phyloP scores from a whole-genome alignment of 30 jellyfish, hydroid and myxozoan species.

The Hydractinia symbiolongicarpus region DNA sequence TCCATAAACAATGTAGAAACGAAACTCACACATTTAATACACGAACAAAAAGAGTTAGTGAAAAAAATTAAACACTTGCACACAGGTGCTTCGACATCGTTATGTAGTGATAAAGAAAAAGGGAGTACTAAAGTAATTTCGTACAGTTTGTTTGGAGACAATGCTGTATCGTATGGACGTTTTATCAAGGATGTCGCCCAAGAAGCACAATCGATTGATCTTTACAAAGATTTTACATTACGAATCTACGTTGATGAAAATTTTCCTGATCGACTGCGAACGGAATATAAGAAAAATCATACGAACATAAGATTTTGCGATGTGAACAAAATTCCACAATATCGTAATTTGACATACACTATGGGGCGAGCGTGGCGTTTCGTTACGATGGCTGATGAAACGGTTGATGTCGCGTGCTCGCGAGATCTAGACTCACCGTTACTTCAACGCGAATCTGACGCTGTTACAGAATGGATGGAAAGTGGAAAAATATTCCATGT shows the following conservation, averaged over 20 bases:
- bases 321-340: neutral
- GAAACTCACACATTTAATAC: too few species aligned
- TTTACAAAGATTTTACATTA: slow-evolving; percentile 1
- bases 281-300: neutral
- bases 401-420: slow-evolving; percentile 10
- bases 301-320: slow-evolving; percentile 16
- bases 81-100: neutral
- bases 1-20: too few species aligned
- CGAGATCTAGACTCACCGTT: slow-evolving; percentile 22
- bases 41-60: neutral
- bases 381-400: slow-evolving; percentile 19
- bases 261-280: neutral
- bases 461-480: slow-evolving; percentile 5
- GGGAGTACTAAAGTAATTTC: neutral
- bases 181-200: slow-evolving; percentile 4
- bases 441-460: slow-evolving; percentile 21
- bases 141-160: neutral
- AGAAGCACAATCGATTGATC: slow-evolving; percentile 1
- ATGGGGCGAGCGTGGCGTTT: slow-evolving; percentile 16
- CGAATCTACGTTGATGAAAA: slow-evolving; percentile 9
- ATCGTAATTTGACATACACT: neutral
- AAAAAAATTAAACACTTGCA: neutral
- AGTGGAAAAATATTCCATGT: neutral
- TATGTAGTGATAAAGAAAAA: neutral
- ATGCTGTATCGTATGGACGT: neutral